Percentiles rank a stretch among this genome's conserved stretches.
phyloP scores from a whole-genome alignment of 2,888 invertebrate genomes.

The Vanessa cardui region DNA sequence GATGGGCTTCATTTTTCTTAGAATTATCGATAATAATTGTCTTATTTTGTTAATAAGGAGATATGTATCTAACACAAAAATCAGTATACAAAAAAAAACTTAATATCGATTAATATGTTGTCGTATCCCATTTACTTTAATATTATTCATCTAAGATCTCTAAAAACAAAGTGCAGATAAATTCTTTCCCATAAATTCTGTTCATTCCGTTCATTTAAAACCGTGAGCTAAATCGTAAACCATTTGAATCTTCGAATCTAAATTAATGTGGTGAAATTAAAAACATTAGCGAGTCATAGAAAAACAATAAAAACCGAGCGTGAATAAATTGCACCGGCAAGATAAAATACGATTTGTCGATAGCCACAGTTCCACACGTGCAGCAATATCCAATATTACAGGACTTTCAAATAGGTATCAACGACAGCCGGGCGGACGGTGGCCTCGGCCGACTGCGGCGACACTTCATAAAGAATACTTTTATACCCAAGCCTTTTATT shows the following conservation, averaged over 20 bases:
- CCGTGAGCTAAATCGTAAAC: no score
- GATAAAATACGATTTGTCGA: conserved; percentile 51
- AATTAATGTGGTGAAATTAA: no score
- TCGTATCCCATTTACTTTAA: no score
- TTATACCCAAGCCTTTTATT: conserved; percentile 80
- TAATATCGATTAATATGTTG: no score
- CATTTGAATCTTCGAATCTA: no score
- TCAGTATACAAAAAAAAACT: background rate
- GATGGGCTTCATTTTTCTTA: conserved; percentile 49
- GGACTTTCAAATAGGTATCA: conserved; percentile 80
- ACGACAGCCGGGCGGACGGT: conserved; percentile 64
- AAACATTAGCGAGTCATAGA: background rate
- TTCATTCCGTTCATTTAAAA: no score
- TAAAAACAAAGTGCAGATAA: no score
- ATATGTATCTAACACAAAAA: background rate
- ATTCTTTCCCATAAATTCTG: no score
- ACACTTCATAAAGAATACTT: conserved; percentile 82
- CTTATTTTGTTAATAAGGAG: conserved; percentile 3
- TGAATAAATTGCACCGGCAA: conserved; percentile 9
- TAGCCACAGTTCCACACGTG: conserved; percentile 42
- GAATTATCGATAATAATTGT: conserved; percentile 54
- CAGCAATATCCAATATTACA: conserved; percentile 72
- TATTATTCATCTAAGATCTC: no score
- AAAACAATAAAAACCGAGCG: conserved; percentile 2
- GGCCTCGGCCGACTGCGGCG: conserved; percentile 61